Evolutionary conservation across 2,113 vertebrate genomes (phyloP), one percentile per base, ranked within the genome.

Genomic region (Apeltes quadracus): DNA sequence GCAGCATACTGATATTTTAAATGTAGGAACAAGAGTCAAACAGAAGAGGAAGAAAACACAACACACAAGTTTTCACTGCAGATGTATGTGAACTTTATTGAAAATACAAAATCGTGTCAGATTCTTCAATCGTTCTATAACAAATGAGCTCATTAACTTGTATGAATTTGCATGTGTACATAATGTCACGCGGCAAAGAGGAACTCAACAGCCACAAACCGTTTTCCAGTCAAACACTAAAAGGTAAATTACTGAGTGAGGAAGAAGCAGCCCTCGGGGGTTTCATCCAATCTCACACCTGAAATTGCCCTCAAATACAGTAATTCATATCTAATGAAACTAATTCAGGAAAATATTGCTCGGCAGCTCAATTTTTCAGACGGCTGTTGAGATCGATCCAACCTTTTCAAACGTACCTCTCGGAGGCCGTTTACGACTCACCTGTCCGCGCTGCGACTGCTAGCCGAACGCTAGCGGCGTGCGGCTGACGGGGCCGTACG

Each of bases 261-360:
- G 76, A 53, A 71, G 70, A 82, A 75, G 61, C 48, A 69, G 38
- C 83, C 75, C 80, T 63, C 41, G 82, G 78, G 78, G 86, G 66
- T 83, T 74, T 85, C 71, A 69, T 82, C 81, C 87, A 88, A 90
- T 91, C 78, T 85, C 68, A 22, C 1, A 73, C 73, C 61, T 74
- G 61, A 87, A 87, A 89, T 89, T 89, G 81, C 68, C 81, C 78
- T 82, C 78, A 86, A 87, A 87, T 69, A 82, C 29, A 81, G 82
- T 84, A 76, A 87, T 87, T 87, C 67, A 82, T 62, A 74, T 83
- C 80, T 83, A 83, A 90, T 83, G 69, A 84, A 85, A 85, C 73
- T 73, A 81, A 88, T 84, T 84, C 76, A 18, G 38, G 34, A 54
- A 85, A 85, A 78, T 76, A 76, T 88, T 74, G 59, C 75, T 55